Base-by-base conservation (phyloP, 2,113 vertebrate genomes). In the Myocastor coypus region DNA sequence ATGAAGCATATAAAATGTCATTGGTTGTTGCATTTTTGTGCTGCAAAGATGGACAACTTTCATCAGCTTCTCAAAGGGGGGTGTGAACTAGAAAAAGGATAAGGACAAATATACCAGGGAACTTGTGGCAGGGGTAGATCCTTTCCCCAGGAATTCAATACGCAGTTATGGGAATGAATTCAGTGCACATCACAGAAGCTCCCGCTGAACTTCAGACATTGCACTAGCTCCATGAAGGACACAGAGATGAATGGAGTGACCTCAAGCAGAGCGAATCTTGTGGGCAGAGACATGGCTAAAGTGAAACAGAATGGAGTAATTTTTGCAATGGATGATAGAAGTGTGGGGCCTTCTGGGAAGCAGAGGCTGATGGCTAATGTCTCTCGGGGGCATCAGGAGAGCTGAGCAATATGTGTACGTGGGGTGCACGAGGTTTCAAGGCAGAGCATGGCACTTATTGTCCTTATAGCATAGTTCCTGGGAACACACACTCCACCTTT, bases 1-100 rank as follows among this genome's bases (percentile, higher is more conserved):
- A 92, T 82, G 73, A 87, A 96, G 34, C 42, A 68, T 77, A 34
- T 78, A 91, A 63, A 91, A 71, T 94, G 77, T 46, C 95, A 92
- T 63, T 73, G 83, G 89, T 46, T 40, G 16, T 46, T 93, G 87
- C 34, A 16, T 91, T 84, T 93, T 85, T 75, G 80, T 93, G 40
- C 87, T 93, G 57, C 93, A 90, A 87, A 95, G 89, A 96, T 40
- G 71, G 40, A 78, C 66, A 87, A 52, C 81, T 97, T 94, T 97
- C 87, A 94, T 97, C 93, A 95, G 84, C 73, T 90, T 96, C 92
- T 97, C 95, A 63, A 93, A 92, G 77, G 61, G 81, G 93, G 59
- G 26, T 92, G 42, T 57, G 71, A 82, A 73, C 64, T 52, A 66
- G 83, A 73, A 52, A 96, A 94, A 93, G 80, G 30, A 63, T 93